Base-by-base conservation (phyloP, 2,888 invertebrate genomes). In the Neuroscelio doddi region DNA sequence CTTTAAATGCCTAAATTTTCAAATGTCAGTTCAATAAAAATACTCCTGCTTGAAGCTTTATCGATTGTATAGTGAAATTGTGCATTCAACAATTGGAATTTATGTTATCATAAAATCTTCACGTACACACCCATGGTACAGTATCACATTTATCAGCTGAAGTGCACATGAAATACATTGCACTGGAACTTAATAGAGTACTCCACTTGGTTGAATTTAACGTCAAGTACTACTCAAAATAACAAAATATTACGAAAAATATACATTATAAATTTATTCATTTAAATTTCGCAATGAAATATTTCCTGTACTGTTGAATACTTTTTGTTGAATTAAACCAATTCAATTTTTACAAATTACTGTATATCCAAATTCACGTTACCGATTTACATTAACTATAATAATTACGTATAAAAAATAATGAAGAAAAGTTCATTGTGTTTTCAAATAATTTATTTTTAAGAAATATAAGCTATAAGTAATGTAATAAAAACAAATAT, bases 161-260 rank as follows among this genome's bases (percentile, higher is more conserved):
- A 64, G 34, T 53, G 50, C 49, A 53, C 55, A 55, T 56, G 58
- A 64, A 58, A 49, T 64, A 42, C 41, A 46, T 12, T 42, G 56
- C 53, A 27, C 29, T 36, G 32, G 29, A 58, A 64, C 64, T 55
- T 64, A 58, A 64, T 55, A 46, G 59, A 53, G 53, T 42, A 59
- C 46, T 50, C 50, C 39, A 53, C 58, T 64, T 55, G 41, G 55
- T 53, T 50, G 51, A 59, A 59, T 64, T 55, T 46, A 55, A 55
- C 46, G 46, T 41, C 59, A 36, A 50, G 55, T 41, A 50, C 36
- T 41, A 10, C 42, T 63, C 47, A 49, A 53, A 58, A 45, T 45
- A 55, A 46, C 38, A 45, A 16, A 64, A 64, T 50, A 39, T 44
- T 30, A 30, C 45, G 27, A 58, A 38, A 45, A 44, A 45, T 39